These are phyloP conservation scores for Urocolius indicus DNA, from an alignment of 2,113 vertebrate species.

Conservation along the genomic window DNA sequence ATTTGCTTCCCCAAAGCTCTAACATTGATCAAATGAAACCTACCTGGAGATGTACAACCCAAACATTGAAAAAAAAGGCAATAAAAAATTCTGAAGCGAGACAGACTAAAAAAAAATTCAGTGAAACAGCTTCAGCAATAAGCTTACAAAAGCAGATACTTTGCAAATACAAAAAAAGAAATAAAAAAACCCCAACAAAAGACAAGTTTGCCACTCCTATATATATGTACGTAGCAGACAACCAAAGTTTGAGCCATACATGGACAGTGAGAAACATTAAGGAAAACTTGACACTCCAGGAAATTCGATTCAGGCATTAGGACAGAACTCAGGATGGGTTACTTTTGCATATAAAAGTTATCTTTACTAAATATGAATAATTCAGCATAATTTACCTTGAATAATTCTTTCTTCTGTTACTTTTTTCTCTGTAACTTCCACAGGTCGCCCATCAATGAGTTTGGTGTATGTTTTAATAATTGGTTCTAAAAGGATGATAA, in stretches of 20 bases:
- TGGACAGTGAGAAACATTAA: not conserved
- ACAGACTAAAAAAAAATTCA: not conserved
- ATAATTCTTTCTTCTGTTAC: constrained; percentile 81
- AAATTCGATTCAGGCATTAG: not conserved
- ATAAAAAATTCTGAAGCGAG: not conserved
- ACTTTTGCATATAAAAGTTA: not conserved
- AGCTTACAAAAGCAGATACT: not conserved
- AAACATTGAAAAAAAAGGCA: not conserved
- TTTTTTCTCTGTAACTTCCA: constrained; percentile 83
- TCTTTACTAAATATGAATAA: not conserved
- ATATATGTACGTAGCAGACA: not conserved
- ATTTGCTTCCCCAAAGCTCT: not conserved
- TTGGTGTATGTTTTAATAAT: constrained; percentile 82
- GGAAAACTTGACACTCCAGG: not conserved
- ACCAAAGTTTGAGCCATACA: not conserved
- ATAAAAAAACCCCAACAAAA: too few relatives aligned
- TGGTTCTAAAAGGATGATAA: constrained; percentile 74
- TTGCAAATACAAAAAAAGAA: too few relatives aligned
- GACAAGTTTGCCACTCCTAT: not conserved
- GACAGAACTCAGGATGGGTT: not conserved
- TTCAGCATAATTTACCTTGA: constrained; percentile 71
- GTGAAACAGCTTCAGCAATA: too few relatives aligned
- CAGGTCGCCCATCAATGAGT: constrained; percentile 79
- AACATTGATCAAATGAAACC: not conserved
- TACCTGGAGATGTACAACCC: not conserved